Conservation (phyloP, 2,113 vertebrate genomes). For the Cinclus cinclus region DNA sequence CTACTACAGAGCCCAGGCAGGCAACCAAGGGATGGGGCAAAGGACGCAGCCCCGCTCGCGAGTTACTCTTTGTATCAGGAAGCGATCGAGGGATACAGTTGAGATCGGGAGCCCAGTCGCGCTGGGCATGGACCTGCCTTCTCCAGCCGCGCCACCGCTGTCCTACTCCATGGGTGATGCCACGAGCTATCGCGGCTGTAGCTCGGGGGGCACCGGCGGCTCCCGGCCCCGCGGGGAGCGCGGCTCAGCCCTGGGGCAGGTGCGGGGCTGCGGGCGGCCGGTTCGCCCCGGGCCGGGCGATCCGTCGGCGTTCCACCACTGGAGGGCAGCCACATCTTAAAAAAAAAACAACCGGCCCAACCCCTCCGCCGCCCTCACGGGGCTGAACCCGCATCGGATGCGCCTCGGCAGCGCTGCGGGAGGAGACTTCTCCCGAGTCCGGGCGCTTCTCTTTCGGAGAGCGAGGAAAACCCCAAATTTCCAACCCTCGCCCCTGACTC, state of each 20-base stretch:
- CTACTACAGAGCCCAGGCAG: neutral
- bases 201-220: neutral
- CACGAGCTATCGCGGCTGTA: neutral
- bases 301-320: slow-evolving; percentile 67
- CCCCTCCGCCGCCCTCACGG: neutral
- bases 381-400: neutral
- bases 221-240: neutral
- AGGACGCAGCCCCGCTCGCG: neutral
- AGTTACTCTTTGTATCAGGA: neutral
- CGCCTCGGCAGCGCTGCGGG: neutral
- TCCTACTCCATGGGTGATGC: accelerated
- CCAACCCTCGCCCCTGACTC: neutral
- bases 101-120: accelerated
- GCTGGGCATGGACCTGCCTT: accelerated
- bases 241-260: neutral
- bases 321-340: slow-evolving; percentile 78
- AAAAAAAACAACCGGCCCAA: neutral
- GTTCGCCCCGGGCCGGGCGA: neutral
- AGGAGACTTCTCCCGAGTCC: neutral
- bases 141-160: neutral
- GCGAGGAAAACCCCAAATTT: neutral
- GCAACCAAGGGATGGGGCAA: neutral
- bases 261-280: neutral
- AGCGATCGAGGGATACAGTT: neutral
- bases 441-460: neutral